Evolutionary conservation across 2,888 invertebrate species (phyloP).

Genomic region (Phanerotoma sp.): DNA sequence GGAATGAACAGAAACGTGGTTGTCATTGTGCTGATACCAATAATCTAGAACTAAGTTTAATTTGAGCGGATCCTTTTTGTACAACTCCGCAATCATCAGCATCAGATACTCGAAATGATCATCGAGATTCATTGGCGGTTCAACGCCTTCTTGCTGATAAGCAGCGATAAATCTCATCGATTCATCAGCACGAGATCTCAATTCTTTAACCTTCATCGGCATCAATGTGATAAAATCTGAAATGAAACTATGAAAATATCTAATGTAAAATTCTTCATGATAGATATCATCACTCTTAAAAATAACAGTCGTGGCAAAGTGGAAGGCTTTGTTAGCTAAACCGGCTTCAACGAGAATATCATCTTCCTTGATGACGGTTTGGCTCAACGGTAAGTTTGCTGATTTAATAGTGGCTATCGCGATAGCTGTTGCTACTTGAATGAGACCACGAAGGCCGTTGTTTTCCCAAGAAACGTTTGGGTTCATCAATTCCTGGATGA

Average conservation of each 20-base stretch:
- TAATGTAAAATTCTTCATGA: conserved; percentile 78
- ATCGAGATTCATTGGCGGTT: conserved; percentile 73
- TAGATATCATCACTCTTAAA: conserved; percentile 70
- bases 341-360: conserved; percentile 79
- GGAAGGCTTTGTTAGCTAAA: conserved; percentile 76
- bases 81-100: conserved; percentile 75
- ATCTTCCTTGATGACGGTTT: conserved; percentile 71
- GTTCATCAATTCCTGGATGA: conserved; percentile 64
- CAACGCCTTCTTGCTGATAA: conserved; percentile 74
- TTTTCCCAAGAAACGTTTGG: conserved; percentile 60
- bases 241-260: conserved; percentile 79
- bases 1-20: conserved; percentile 50
- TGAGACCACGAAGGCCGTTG: conserved; percentile 63
- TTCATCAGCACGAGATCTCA: conserved; percentile 85
- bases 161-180: conserved; percentile 76
- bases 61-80: conserved; percentile 71
- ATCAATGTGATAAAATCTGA: conserved; percentile 91
- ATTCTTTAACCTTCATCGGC: conserved; percentile 87
- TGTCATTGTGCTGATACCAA: conserved; percentile 69
- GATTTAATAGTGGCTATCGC: conserved; percentile 67
- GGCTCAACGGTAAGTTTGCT: conserved; percentile 61
- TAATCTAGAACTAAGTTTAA: conserved; percentile 76
- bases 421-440: conserved; percentile 72
- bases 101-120: conserved; percentile 84
- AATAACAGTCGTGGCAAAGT: conserved; percentile 73